phyloP scores from a whole-genome alignment of 2,888 invertebrate species.

The Sialis fuliginosa region DNA sequence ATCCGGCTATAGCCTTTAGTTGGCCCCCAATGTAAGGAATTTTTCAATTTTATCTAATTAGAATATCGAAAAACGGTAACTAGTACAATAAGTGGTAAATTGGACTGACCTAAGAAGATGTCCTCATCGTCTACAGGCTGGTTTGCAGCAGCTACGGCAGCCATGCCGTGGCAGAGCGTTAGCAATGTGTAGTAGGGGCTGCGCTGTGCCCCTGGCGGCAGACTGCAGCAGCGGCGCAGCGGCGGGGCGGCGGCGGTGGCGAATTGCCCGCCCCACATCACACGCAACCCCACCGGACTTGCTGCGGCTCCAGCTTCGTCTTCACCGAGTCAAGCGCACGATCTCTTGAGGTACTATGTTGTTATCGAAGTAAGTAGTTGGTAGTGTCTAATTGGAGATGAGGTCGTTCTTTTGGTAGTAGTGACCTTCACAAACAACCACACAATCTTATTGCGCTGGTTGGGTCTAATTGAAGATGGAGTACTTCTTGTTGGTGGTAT shows the following conservation, averaged over 20 bases:
- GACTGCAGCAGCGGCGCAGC: constrained; percentile 33
- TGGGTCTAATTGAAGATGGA: too few species aligned
- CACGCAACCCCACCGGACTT: constrained; percentile 24
- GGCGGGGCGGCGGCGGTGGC: constrained; percentile 16
- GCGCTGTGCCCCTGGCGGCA: constrained; percentile 24
- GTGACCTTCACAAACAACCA: too few species aligned
- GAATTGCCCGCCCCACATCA: constrained; percentile 32
- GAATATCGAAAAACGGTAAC: not conserved
- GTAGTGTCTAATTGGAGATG: too few species aligned
- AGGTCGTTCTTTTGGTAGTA: too few species aligned
- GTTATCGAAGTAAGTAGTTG: too few species aligned
- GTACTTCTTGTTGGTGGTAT: too few species aligned
- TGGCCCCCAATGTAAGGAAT: too few species aligned
- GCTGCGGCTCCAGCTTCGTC: not conserved
- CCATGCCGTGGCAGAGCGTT: constrained; percentile 38
- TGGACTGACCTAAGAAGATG: constrained; percentile 43
- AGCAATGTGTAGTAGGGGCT: constrained; percentile 40
- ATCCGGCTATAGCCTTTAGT: too few species aligned
- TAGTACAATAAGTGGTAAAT: not conserved
- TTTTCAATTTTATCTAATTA: not conserved
- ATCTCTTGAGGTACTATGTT: too few species aligned
- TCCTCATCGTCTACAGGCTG: constrained; percentile 38
- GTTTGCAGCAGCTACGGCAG: constrained; percentile 31
- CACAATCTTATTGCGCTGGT: too few species aligned
- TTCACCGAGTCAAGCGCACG: not conserved